A percentile compares a stretch with the other conserved stretches of the same genome.
Conservation (phyloP, 2,113 vertebrate species). For the Raphicerus campestris region DNA sequence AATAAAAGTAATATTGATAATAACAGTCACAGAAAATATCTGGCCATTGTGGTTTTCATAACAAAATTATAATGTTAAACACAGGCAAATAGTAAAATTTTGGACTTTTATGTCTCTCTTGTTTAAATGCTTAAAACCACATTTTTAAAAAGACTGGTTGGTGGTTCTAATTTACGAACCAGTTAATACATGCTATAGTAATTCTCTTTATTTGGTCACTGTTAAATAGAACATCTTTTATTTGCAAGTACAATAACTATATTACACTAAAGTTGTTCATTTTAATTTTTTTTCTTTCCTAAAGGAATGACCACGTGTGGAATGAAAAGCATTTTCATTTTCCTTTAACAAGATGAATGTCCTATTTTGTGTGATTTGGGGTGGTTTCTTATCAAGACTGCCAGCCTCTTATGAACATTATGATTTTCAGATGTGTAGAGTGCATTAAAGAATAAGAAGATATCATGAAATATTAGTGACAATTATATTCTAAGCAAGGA, state of each 20-base stretch:
- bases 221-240: background rate
- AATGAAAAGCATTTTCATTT: slow-evolving; percentile 52
- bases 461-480: slow-evolving; percentile 38
- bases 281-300: slow-evolving; percentile 39
- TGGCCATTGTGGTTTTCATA: background rate
- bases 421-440: slow-evolving; percentile 57
- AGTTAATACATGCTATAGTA: background rate
- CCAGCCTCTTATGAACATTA: slow-evolving; percentile 10
- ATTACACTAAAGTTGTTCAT: slow-evolving; percentile 21
- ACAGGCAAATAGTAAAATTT: background rate
- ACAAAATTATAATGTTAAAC: slow-evolving; percentile 45
- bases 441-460: slow-evolving; percentile 51
- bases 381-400: background rate
- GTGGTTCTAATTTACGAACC: slow-evolving; percentile 2
- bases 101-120: background rate
- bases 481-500: slow-evolving; percentile 41
- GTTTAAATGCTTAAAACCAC: background rate
- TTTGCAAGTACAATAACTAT: slow-evolving; percentile 13
- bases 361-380: slow-evolving; percentile 13
- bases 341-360: slow-evolving; percentile 17
- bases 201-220: slow-evolving; percentile 25
- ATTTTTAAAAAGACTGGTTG: background rate
- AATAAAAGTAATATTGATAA: slow-evolving; percentile 17
- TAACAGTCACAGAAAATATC: background rate
- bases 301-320: slow-evolving; percentile 8